Base-by-base conservation (phyloP, 2,888 invertebrate genomes). In the Catocala fraxini region DNA sequence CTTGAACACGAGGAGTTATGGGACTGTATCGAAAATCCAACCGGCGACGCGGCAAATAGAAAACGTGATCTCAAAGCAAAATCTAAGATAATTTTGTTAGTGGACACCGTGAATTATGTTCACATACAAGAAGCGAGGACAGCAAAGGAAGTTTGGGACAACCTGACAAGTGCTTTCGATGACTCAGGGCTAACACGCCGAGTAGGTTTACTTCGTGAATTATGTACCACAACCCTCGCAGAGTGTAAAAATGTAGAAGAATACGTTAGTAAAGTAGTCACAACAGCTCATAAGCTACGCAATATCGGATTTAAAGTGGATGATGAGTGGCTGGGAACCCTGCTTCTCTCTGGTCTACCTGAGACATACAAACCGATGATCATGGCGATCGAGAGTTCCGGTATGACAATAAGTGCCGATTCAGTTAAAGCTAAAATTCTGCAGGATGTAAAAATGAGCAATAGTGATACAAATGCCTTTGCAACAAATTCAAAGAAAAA, bases 371-470 rank as follows among this genome's bases (percentile, higher is more conserved):
- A 25, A 25, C 25, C 25, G 25, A 25, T 4, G 64, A 68, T 68
- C 3, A 59, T 68, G 5, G 70, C 57, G 7, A 34, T 70, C 0
- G 64, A 69, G 43, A 71, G 66, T 39, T 68, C 64, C 0, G 65
- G 62, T 0, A 49, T 62, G 49, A 56, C 56, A 15, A 51, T 56
- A 34, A 55, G 34, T 12, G 49, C 51, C 11, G 57, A 57, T 11
- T 57, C 33, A 5, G 15, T 56, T 9, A 48, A 49, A 49, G 5
- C 48, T 0, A 56, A 56, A 42, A 9, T 57, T 2, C 13, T 57
- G 11, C 57, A 57, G 11, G 51, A 57, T 33, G 51, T 57, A 0
- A 43, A 57, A 34, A 34, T n/a, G 12, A 13, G 4, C 15, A 34
- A 10, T 10, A 43, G 25, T 25, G 25, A 33, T 1, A 33, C 43